A percentile compares a stretch with the other conserved stretches of the same genome.
phyloP scores from a whole-genome alignment of 2,797 vertebrate species.

The Sarcoramphus papa region DNA sequence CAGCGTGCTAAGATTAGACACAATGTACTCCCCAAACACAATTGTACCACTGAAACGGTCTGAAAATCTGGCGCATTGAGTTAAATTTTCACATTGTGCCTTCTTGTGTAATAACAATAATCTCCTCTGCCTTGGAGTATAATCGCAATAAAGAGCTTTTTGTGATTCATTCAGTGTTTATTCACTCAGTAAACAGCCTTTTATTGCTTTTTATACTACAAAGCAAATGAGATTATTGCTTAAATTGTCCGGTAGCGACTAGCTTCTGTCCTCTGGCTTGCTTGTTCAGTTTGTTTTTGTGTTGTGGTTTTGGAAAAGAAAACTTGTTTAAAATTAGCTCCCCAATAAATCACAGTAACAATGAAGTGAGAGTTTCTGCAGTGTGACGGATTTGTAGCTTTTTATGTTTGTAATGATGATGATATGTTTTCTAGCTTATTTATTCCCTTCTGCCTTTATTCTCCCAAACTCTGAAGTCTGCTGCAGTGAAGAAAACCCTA shows the following conservation, averaged over 20 bases:
- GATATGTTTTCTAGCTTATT: constrained; percentile 68
- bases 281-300: constrained; percentile 70
- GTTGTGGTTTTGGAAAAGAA: constrained; percentile 61
- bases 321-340: constrained; percentile 77
- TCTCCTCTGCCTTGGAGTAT: constrained; percentile 65
- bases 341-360: constrained; percentile 77
- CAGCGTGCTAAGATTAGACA: constrained; percentile 63
- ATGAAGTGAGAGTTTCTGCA: constrained; percentile 72
- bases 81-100: constrained; percentile 68
- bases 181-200: constrained; percentile 74
- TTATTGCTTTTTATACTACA: constrained; percentile 71
- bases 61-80: constrained; percentile 64
- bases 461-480: constrained; percentile 40
- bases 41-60: constrained; percentile 46
- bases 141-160: constrained; percentile 71
- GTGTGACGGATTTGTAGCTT: constrained; percentile 75
- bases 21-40: constrained; percentile 59
- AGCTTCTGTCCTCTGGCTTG: constrained; percentile 67
- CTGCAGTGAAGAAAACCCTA: constrained; percentile 36
- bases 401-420: constrained; percentile 78
- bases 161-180: constrained; percentile 72
- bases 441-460: constrained; percentile 60
- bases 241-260: constrained; percentile 68
- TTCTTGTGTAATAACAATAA: constrained; percentile 66
- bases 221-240: constrained; percentile 75